Base-by-base conservation (phyloP, 2,888 invertebrate genomes). In the Pseudococcus viburni region DNA sequence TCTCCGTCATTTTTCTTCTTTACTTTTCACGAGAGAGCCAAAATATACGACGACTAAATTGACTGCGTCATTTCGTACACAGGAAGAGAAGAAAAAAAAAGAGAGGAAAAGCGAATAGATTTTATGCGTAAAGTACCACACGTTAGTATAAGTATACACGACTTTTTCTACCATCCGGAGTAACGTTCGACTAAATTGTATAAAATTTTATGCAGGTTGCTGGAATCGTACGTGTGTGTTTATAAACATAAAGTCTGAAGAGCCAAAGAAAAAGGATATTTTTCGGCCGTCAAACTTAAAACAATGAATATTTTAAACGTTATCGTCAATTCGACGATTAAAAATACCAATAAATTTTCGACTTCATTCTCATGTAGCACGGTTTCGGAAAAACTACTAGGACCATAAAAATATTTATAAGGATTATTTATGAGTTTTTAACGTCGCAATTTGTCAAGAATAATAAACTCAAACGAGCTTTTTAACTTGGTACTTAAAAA, bases 351-450 rank as follows among this genome's bases (percentile, higher is more conserved):
- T 80, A 80, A 80, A 80, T 80, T 80, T 39, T 46, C n/a, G 6
- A 8, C 80, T 80, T 80, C n/a, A 80, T 80, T 42, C 80, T n/a
- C 26, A 33, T 46, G 42, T n/a, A 80, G 3, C 5, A 80, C 80
- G 19, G 80, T 80, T 80, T 80, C 42, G 80, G 42, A 42, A 42
- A 80, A 42, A 80, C 80, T 80, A 80, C 39, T 39, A 51, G 1
- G 64, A 39, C 85, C 26, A 59, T 59, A 85, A 85, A 85, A 85
- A 33, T 59, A 59, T 85, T 85, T 85, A 59, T 59, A 85, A 85
- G 59, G 59, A 22, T 85, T 85, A 85, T 85, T 85, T 85, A 85
- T 55, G 85, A 51, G 59, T 85, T 85, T 85, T 85, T 85, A 85
- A 59, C 39, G 51, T 85, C 39, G 59, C 55, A 85, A 85, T 85